Evolutionary conservation across 2,113 vertebrate species (phyloP).

Genomic region (Paedocypris sp.): DNA sequence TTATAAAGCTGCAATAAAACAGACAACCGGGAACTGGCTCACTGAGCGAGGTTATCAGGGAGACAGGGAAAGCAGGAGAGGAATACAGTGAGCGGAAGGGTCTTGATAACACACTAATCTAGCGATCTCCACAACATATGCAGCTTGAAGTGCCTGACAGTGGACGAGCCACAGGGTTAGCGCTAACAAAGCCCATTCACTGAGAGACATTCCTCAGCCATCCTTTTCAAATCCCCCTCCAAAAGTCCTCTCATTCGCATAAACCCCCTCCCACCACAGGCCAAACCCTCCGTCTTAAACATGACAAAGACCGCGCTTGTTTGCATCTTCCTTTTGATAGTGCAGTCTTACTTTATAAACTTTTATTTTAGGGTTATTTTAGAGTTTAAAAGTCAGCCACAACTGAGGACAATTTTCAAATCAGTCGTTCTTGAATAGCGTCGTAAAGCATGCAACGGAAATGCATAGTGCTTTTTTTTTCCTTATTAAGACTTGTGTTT

Average conservation of each 20-base stretch:
- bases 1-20: conserved; percentile 1
- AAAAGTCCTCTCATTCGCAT: conserved; percentile 42
- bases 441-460: no score
- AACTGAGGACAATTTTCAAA: no score
- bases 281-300: conserved; percentile 51
- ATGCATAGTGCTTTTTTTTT: no score
- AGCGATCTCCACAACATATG: conserved; percentile 26
- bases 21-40: background rate
- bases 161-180: background rate
- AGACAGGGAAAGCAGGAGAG: background rate
- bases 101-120: background rate
- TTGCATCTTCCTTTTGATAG: conserved; percentile 25
- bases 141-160: conserved; percentile 18
- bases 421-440: no score
- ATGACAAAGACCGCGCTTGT: conserved; percentile 53
- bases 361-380: background rate
- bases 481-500: no score
- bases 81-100: background rate
- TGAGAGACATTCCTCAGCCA: conserved; percentile 39
- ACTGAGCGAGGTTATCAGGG: background rate
- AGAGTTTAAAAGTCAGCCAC: no score
- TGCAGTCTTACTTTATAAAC: background rate
- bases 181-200: conserved; percentile 40
- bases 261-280: conserved; percentile 34
- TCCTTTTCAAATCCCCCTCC: conserved; percentile 36